Conservation (phyloP, 1,140 invertebrate genomes). For the Vanessa tameamea region DNA sequence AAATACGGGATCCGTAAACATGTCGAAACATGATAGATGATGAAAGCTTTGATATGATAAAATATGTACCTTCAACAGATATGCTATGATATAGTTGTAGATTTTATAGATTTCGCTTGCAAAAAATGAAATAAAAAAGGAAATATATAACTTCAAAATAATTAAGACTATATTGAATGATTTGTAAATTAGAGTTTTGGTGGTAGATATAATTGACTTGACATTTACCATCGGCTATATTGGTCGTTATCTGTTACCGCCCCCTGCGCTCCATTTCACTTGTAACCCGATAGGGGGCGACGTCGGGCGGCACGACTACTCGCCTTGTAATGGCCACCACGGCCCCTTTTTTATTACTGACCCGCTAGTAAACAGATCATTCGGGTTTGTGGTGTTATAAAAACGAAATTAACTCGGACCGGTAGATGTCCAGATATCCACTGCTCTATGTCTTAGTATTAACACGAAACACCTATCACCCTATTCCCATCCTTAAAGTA, state of each 20-base stretch:
- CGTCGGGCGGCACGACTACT: constrained; percentile 66
- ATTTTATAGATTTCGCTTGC: constrained; percentile 26
- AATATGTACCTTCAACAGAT: constrained; percentile 65
- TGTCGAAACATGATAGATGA: constrained; percentile 75
- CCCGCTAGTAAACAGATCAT: constrained; percentile 81
- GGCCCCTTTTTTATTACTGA: constrained; percentile 80
- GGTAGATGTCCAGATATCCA: constrained; percentile 70
- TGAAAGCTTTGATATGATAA: constrained; percentile 70
- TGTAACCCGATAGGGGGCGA: constrained; percentile 79
- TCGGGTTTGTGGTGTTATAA: constrained; percentile 80
- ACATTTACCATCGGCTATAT: constrained; percentile 72
- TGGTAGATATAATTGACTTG: constrained; percentile 64
- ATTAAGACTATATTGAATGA: constrained; percentile 12
- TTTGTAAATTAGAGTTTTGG: constrained; percentile 31
- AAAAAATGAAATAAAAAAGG: constrained; percentile 10
- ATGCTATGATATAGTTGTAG: constrained; percentile 51
- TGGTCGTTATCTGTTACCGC: constrained; percentile 77
- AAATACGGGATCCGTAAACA: constrained; percentile 72
- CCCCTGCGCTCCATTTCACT: constrained; percentile 76
- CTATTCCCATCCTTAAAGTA: background rate
- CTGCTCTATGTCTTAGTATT: constrained; percentile 57
- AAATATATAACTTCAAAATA: constrained; percentile 9
- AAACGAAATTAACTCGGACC: constrained; percentile 78
- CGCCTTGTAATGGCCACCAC: constrained; percentile 74
- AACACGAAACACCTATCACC: constrained; percentile 56